A percentile compares a stretch with the other conserved stretches of the same genome.
These are phyloP conservation scores for Nomada fucata DNA, from an alignment of 2,888 invertebrate genomes.

Conservation along the genomic window DNA sequence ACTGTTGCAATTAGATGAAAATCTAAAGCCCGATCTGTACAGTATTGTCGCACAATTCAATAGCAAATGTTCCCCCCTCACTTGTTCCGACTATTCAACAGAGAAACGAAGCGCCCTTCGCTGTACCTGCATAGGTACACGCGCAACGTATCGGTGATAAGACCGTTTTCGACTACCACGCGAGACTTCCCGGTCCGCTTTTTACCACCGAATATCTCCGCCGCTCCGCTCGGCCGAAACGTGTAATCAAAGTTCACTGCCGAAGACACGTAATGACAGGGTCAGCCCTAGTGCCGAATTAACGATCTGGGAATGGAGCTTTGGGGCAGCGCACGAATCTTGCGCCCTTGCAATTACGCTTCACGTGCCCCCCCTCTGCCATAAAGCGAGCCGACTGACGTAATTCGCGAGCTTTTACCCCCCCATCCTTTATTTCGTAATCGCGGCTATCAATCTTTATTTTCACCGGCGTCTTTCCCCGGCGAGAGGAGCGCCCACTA, in stretches of 20 bases:
- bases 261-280: constrained; percentile 72
- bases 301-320: constrained; percentile 68
- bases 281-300: constrained; percentile 66
- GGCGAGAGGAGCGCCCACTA: too few species aligned
- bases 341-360: constrained; percentile 59
- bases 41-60: neutral
- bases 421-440: constrained; percentile 38
- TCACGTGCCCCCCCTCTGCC: constrained; percentile 41
- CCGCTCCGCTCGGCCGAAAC: constrained; percentile 48
- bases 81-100: constrained; percentile 19
- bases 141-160: constrained; percentile 65
- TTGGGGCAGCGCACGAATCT: constrained; percentile 53
- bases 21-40: too few species aligned
- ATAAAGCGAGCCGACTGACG: constrained; percentile 36
- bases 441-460: constrained; percentile 42
- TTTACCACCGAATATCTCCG: constrained; percentile 36
- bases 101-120: constrained; percentile 16
- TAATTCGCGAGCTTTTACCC: constrained; percentile 44
- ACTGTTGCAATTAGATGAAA: too few species aligned
- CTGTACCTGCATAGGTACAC: neutral
- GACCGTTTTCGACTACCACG: constrained; percentile 20
- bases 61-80: neutral
- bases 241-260: constrained; percentile 70
- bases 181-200: neutral
- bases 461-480: neutral